Base-by-base conservation (phyloP, 2,797 vertebrate genomes). In the Oceanodroma leucorhoa region DNA sequence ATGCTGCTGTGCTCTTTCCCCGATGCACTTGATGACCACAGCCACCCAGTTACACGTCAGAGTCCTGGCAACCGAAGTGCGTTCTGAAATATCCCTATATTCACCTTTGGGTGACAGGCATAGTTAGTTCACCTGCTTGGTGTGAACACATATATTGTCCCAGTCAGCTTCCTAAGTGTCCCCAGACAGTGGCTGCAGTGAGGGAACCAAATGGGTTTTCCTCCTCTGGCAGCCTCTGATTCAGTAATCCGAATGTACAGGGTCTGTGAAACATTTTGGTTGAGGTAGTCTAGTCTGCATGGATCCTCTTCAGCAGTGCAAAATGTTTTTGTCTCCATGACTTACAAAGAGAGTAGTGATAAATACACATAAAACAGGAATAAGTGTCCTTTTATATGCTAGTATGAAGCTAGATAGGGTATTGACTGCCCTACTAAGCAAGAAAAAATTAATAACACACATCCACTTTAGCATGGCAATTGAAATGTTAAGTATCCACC, bases 381-480 rank as follows among this genome's bases (percentile, higher is more conserved):
- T 34, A 62, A 36, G 24, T 40, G 50, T 72, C 57, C 70, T 88
- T 82, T 79, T 34, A 65, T 41, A 89, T 13, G 17, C 41, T 61
- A 71, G 54, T 62, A 62, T 30, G 40, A 83, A 80, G 45, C 20
- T 58, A 84, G 75, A 87, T 12, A 89, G 20, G 21, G 23, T 84
- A 94, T 41, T 86, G 69, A 92, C 83, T 50, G 72, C 83, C 83
- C 50, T 66, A 72, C 60, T 71, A 65, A 50, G 57, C 36, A 89
- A 83, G 41, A 87, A 94, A 75, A 73, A 70, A 72, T 53, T 62
- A 80, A 5, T 71, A 86, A 30, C 48, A 41, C n/a, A 51, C 12
- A 53, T 77, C 62, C 60, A 64, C 60, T 89, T 89, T 10, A 94
- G 71, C n/a, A 80, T 1, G 18, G 78, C 71, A 89, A 85, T 12